Evolutionary conservation across 2,888 invertebrate species (phyloP).

Genomic region (Pyrgus malvae): DNA sequence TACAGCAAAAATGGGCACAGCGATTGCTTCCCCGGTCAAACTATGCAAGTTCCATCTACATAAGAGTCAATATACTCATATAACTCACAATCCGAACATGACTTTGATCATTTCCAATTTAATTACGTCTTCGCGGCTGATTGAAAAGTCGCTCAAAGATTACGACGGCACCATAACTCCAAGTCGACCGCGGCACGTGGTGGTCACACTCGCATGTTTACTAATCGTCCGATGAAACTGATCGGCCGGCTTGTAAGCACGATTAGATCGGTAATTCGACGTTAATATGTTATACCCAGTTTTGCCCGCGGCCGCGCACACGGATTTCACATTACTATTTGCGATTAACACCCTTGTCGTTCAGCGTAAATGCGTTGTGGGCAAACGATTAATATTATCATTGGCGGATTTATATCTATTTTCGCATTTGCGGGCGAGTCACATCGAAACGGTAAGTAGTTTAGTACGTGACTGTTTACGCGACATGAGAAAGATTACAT

Average conservation of each 20-base stretch:
- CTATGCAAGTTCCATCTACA: no score
- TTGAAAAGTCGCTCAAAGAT: conserved; percentile 12
- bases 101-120: conserved; percentile 13
- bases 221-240: conserved; percentile 25
- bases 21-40: no score
- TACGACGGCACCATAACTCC: not conserved
- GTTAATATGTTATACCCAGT: conserved; percentile 17
- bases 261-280: conserved; percentile 24
- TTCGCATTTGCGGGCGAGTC: not conserved
- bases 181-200: conserved; percentile 7
- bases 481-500: no score
- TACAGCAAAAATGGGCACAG: no score
- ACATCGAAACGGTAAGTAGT: not conserved
- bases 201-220: conserved; percentile 26
- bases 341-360: conserved; percentile 18
- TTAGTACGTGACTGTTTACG: no score
- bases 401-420: not conserved
- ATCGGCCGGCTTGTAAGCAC: conserved; percentile 20
- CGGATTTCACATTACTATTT: conserved; percentile 23
- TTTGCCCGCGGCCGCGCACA: conserved; percentile 7
- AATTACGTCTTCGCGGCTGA: not conserved
- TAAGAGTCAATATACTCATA: no score
- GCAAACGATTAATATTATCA: conserved; percentile 6
- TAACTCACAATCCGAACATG: not conserved
- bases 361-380: not conserved